Conservation (phyloP, 2,113 vertebrate genomes). For the Protobothrops mucrosquamatus region DNA sequence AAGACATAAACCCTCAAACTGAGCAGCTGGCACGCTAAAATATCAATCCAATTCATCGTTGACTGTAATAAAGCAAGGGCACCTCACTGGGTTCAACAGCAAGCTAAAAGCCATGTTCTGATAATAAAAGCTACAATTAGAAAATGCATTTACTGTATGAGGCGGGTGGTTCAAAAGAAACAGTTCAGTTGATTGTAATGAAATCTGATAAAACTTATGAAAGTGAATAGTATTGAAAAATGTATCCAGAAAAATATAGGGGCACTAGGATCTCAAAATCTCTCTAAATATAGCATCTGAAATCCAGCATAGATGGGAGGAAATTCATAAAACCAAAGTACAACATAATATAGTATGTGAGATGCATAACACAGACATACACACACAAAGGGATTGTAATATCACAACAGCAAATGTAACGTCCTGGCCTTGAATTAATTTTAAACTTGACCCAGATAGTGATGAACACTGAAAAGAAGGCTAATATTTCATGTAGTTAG, state of each 20-base stretch:
- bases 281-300: background rate
- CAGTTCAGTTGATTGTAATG: background rate
- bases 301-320: background rate
- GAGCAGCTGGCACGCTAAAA: background rate
- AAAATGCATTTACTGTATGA: background rate
- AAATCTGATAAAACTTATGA: background rate
- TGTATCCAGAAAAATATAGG: background rate
- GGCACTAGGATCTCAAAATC: background rate
- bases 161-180: background rate
- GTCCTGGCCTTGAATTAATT: background rate
- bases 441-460: constrained; percentile 14
- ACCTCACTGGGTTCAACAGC: background rate
- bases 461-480: background rate
- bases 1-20: background rate
- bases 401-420: background rate
- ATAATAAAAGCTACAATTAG: background rate
- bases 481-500: constrained; percentile 17
- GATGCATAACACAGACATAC: background rate
- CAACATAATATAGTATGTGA: background rate
- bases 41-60: background rate
- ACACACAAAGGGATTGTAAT: background rate
- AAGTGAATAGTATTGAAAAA: background rate
- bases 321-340: background rate
- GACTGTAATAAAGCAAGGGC: background rate
- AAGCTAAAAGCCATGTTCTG: background rate